phyloP scores from a whole-genome alignment of 1,140 invertebrate species.

The Mizuhopecten yessoensis region DNA sequence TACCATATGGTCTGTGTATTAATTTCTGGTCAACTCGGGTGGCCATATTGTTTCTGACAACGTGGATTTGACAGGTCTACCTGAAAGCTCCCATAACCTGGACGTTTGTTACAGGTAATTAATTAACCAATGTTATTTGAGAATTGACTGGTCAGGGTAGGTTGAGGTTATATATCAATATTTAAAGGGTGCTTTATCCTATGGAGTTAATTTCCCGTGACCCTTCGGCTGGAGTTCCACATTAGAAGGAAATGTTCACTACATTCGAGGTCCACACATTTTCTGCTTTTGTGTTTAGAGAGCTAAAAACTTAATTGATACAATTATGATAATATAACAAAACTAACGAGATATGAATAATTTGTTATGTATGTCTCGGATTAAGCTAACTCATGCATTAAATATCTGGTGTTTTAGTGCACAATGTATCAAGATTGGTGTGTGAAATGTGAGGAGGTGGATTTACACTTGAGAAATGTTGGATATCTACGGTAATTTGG shows the following conservation, averaged over 20 bases:
- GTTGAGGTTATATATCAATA: slow-evolving; percentile 35
- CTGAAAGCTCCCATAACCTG: neutral
- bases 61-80: neutral
- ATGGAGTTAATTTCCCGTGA: slow-evolving; percentile 1
- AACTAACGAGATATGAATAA: too few relatives aligned
- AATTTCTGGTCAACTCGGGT: neutral
- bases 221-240: neutral
- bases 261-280: neutral
- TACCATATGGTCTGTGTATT: neutral
- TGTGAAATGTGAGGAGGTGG: too few relatives aligned
- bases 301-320: too few relatives aligned
- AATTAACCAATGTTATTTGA: slow-evolving; percentile 23
- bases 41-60: neutral
- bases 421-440: too few relatives aligned
- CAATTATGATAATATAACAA: too few relatives aligned
- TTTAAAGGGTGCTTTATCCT: slow-evolving; percentile 9
- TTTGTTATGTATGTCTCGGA: too few relatives aligned
- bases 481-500: slow-evolving; percentile 4
- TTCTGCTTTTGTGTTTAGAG: too few relatives aligned
- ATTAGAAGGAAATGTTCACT: neutral
- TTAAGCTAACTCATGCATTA: too few relatives aligned
- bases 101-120: slow-evolving; percentile 29
- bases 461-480: neutral
- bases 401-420: too few relatives aligned
- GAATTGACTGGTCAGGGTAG: neutral